Base-by-base conservation (phyloP, 2,888 invertebrate species). In the Tipula lateralis region DNA sequence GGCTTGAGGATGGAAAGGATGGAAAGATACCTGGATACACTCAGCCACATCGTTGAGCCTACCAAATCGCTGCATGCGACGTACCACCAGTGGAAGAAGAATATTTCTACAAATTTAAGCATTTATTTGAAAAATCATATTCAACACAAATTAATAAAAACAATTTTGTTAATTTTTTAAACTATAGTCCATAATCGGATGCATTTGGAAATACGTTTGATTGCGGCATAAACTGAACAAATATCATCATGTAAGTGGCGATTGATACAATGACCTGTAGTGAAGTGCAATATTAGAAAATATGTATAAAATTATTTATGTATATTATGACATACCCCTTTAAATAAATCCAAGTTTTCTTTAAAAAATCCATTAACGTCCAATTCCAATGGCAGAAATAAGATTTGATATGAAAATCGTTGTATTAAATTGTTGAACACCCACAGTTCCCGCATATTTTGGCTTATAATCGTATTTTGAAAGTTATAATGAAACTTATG, bases 201-300 rank as follows among this genome's bases (percentile, higher is more conserved):
- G 13, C 19, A 83, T 83, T 83, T 13, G 36, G 36, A 24, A 36
- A 24, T 29, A 36, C 24, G 1, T 84, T 39, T 7, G 82, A 32
- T 19, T 85, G 85, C 6, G 86, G 86, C 85, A 86, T 86, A 84
- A 86, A 86, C 84, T 86, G 86, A 29, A 86, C 86, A 30, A 86
- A 86, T 19, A 86, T 86, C 7, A 86, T 86, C 86, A 86, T 86
- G 36, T 86, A 86, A 1, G 86, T 86, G 30, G 86, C 86, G 4
- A 86, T 86, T 9, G 85, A 85, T 13, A 85, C 86, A 39, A 86
- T 84, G 39, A 86, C 86, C 86, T 86, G 7, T 12, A 34, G 34
- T 36, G 80, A 83, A 83, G 19, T 83, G 32, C 44, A 6, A 30
- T 4, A 30, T 7, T 32, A 13, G 16, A 30, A 82, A 34, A 16